phyloP scores from a whole-genome alignment of 2,888 invertebrate species.

The Apodemia mormo region DNA sequence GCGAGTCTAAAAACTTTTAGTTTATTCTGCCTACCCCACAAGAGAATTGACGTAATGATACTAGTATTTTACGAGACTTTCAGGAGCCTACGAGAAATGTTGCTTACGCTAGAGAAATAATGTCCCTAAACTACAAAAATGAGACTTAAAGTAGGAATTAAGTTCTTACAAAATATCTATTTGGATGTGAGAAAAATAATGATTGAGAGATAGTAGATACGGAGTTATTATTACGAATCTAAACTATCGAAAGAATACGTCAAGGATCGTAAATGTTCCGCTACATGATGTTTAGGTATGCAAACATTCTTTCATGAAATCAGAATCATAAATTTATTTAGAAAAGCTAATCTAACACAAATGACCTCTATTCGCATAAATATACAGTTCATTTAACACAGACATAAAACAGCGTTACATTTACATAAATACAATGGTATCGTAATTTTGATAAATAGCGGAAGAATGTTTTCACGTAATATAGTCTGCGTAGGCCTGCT shows the following conservation, averaged over 20 bases:
- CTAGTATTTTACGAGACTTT: no score
- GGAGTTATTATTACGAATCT: slow-evolving; percentile 1
- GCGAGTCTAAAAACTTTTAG: no score
- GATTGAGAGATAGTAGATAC: neutral
- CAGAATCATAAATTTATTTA: slow-evolving; percentile 24
- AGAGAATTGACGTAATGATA: no score
- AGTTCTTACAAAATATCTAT: neutral
- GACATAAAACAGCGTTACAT: slow-evolving; percentile 39
- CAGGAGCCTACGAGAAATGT: no score
- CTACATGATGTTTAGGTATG: slow-evolving; percentile 4
- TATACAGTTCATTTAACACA: slow-evolving; percentile 36
- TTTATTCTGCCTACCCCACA: no score
- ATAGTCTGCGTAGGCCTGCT: slow-evolving; percentile 26
- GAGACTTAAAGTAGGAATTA: no score
- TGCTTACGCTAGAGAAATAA: no score
- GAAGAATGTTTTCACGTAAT: slow-evolving; percentile 42
- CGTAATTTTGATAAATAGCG: slow-evolving; percentile 43
- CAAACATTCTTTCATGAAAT: slow-evolving; percentile 21
- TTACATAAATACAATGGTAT: slow-evolving; percentile 41
- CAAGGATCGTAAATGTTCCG: slow-evolving; percentile 2
- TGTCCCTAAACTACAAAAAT: no score
- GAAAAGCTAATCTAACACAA: slow-evolving; percentile 22
- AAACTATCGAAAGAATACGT: slow-evolving; percentile 13
- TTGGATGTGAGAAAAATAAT: neutral
- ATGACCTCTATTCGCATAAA: slow-evolving; percentile 31